These are phyloP conservation scores for Sesamia inferens DNA, from an alignment of 2,888 invertebrate genomes.

Conservation along the genomic window DNA sequence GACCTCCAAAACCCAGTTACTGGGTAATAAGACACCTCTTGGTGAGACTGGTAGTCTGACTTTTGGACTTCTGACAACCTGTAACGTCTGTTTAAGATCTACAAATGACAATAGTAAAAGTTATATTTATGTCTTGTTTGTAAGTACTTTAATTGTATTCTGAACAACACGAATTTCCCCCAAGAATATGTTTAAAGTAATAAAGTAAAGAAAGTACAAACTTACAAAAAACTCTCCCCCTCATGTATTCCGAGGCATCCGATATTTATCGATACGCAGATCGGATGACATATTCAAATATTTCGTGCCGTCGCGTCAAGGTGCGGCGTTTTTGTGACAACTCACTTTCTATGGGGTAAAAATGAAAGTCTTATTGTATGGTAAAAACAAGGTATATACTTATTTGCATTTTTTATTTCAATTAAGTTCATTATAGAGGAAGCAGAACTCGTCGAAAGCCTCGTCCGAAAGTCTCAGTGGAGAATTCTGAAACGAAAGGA, in stretches of 20 bases:
- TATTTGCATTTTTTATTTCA: constrained; percentile 16
- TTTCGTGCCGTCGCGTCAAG: constrained; percentile 58
- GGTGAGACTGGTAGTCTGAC: too few relatives aligned
- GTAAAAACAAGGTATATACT: constrained; percentile 24
- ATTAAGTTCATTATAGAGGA: background rate
- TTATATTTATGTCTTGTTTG: too few relatives aligned
- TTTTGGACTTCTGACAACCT: too few relatives aligned
- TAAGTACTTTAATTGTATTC: too few relatives aligned
- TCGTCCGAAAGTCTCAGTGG: background rate
- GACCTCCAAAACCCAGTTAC: too few relatives aligned
- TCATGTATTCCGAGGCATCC: constrained; percentile 16
- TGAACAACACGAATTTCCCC: background rate
- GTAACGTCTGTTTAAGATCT: too few relatives aligned
- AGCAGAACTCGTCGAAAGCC: background rate
- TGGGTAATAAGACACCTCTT: too few relatives aligned
- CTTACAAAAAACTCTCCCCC: constrained; percentile 20
- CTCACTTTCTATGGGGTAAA: constrained; percentile 53
- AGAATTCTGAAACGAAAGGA: background rate
- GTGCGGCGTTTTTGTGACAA: constrained; percentile 51
- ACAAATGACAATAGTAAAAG: too few relatives aligned
- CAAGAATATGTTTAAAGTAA: background rate
- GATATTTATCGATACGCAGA: constrained; percentile 53
- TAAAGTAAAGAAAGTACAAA: constrained; percentile 9
- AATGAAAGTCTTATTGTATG: constrained; percentile 47
- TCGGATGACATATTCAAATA: constrained; percentile 60